Conservation (phyloP, 2,113 vertebrate species). For the Tapirus terrestris region DNA sequence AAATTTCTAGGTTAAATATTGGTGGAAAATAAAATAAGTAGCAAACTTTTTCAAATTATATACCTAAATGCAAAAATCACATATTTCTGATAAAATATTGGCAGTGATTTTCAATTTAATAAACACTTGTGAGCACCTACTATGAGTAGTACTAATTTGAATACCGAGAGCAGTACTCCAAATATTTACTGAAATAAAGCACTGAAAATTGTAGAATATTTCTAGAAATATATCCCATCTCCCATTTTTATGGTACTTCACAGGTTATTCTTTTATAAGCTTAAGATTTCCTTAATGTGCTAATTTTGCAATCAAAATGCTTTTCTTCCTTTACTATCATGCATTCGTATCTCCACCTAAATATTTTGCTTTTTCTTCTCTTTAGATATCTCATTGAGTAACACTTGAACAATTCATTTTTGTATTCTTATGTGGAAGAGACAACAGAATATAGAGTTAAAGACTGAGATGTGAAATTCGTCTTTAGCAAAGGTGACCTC, state of each 20-base stretch:
- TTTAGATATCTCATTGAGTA: background rate
- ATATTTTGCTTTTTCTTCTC: slow-evolving; percentile 7
- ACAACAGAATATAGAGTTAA: background rate
- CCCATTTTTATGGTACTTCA: background rate
- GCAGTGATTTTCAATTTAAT: background rate
- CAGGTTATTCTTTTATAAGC: background rate
- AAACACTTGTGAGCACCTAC: background rate
- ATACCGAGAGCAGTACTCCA: background rate
- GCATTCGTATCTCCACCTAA: background rate
- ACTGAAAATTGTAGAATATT: background rate
- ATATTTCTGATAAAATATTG: background rate
- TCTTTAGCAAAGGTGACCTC: background rate
- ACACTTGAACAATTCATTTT: background rate
- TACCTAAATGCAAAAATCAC: background rate
- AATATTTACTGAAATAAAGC: background rate
- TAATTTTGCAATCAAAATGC: background rate
- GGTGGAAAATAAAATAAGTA: slow-evolving; percentile 5
- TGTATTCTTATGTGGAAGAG: background rate
- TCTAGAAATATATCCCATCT: background rate
- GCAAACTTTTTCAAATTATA: background rate
- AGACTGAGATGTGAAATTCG: background rate
- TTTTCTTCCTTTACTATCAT: background rate
- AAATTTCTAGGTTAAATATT: slow-evolving; percentile 11
- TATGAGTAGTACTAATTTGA: background rate
- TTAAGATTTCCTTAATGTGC: background rate